Evolutionary conservation across 1,140 invertebrate genomes (phyloP).

Genomic region (Heliconius nattereri): DNA sequence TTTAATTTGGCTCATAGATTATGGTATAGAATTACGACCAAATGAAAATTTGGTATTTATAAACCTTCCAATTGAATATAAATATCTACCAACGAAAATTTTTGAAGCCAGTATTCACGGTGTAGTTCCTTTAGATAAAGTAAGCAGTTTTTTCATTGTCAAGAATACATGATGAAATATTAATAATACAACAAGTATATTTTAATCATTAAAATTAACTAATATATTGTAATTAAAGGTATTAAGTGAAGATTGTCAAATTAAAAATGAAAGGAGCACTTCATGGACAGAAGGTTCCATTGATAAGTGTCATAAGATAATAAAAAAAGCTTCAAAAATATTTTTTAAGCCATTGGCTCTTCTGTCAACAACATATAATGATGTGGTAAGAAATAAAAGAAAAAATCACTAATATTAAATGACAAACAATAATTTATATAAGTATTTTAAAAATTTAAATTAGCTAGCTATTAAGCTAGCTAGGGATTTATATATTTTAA

Average conservation of each 20-base stretch:
- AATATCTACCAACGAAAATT: constrained; percentile 55
- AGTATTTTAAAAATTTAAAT: no score
- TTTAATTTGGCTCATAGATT: constrained; percentile 62
- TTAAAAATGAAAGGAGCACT: constrained; percentile 43
- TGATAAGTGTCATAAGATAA: constrained; percentile 45
- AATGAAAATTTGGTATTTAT: constrained; percentile 48
- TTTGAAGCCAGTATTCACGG: constrained; percentile 69
- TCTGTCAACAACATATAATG: constrained; percentile 49
- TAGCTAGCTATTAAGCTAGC: no score
- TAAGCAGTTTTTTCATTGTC: constrained; percentile 29
- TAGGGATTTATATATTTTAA: no score
- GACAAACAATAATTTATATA: not conserved
- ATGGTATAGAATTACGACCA: constrained; percentile 54
- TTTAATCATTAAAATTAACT: not conserved
- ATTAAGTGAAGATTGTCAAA: constrained; percentile 47
- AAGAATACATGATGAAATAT: not conserved
- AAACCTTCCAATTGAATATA: constrained; percentile 51
- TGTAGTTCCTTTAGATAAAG: constrained; percentile 57
- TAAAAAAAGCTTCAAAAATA: constrained; percentile 41
- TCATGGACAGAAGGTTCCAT: constrained; percentile 52
- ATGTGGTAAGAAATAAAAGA: constrained; percentile 48
- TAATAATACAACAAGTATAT: not conserved
- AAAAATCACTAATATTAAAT: not conserved
- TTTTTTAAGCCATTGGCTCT: constrained; percentile 55
- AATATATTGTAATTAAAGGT: constrained; percentile 32